These are phyloP conservation scores for Eupristina koningsbergeri DNA, from an alignment of 1,140 invertebrate genomes.

Conservation along the genomic window DNA sequence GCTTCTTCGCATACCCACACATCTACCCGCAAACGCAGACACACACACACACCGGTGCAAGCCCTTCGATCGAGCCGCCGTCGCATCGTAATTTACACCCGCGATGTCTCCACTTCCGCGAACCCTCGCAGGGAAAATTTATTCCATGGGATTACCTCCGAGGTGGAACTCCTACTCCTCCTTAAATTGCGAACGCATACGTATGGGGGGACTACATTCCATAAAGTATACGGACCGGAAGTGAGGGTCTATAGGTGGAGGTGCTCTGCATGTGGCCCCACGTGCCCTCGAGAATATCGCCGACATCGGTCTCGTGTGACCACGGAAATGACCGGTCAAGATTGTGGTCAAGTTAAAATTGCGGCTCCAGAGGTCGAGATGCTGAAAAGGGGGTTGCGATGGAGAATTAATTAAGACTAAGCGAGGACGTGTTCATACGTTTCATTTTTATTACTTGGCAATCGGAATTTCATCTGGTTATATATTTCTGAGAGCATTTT, in stretches of 20 bases:
- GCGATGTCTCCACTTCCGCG: background rate
- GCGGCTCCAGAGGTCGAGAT: background rate
- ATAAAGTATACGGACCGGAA: background rate
- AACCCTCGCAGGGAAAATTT: background rate
- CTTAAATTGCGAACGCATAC: background rate
- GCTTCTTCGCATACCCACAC: no score
- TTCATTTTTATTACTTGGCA: no score
- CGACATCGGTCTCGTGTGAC: background rate
- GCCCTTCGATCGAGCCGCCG: slow-evolving; percentile 22
- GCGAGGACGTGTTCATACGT: no score
- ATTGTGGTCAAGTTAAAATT: background rate
- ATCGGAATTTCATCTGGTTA: no score
- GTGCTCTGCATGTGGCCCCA: no score
- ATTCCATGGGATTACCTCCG: slow-evolving; percentile 21
- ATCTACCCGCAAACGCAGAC: background rate
- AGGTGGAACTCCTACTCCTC: background rate
- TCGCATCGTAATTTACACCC: slow-evolving; percentile 16
- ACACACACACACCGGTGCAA: no score
- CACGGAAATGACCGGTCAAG: background rate
- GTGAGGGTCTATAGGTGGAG: no score
- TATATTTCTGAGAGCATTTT: no score
- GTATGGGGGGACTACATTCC: background rate
- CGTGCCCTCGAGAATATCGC: background rate
- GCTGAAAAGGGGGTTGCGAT: no score
- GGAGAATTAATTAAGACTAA: no score